A percentile compares a stretch with the other conserved stretches of the same genome.
phyloP scores from a whole-genome alignment of 2,113 vertebrate genomes.

The Triplophysa tibetana region DNA sequence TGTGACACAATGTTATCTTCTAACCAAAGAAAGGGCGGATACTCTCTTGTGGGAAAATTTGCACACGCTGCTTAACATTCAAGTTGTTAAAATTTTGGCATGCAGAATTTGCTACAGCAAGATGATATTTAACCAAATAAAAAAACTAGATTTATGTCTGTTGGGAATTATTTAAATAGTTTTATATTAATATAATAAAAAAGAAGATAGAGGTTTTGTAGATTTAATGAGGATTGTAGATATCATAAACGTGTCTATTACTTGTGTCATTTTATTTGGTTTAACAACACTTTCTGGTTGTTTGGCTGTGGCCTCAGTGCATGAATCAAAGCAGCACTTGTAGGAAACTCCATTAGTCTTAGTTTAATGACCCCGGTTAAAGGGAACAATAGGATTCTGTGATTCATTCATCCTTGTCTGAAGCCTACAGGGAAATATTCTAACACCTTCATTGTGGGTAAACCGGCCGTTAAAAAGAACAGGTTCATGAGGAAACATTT shows the following conservation, averaged over 20 bases:
- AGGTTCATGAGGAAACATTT: neutral
- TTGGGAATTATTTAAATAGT: too few relatives aligned
- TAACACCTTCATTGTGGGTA: neutral
- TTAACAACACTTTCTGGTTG: neutral
- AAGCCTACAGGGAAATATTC: neutral
- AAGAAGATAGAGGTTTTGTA: too few relatives aligned
- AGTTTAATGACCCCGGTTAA: constrained; percentile 40
- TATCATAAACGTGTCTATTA: neutral
- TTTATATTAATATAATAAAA: too few relatives aligned
- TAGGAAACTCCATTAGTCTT: constrained; percentile 55
- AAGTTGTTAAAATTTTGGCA: neutral
- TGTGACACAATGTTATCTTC: neutral
- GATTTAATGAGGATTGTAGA: too few relatives aligned
- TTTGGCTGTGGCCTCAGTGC: constrained; percentile 10
- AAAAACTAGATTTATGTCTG: neutral
- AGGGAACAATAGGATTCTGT: constrained; percentile 28
- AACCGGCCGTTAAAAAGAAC: neutral
- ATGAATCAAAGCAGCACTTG: constrained; percentile 32
- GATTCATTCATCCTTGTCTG: constrained; percentile 35
- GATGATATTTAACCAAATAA: neutral
- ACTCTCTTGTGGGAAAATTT: neutral
- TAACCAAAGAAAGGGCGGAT: neutral
- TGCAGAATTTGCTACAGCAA: neutral
- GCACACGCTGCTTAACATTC: neutral
- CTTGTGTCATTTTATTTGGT: neutral